phyloP scores from a whole-genome alignment of 2,888 invertebrate genomes.

The Nephrotoma appendiculata region DNA sequence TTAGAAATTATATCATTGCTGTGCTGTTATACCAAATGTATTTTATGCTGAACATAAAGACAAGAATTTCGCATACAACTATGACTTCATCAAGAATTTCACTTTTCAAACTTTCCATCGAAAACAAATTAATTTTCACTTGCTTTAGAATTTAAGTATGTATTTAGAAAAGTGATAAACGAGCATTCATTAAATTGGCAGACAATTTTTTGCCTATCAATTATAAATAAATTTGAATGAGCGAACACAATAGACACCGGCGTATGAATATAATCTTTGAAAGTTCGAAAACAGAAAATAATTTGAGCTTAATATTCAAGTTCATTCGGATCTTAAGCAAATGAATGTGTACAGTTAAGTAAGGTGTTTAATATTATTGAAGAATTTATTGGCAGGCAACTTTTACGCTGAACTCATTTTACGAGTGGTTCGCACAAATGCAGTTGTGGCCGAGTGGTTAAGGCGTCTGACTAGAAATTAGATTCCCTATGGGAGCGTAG shows the following conservation, averaged over 20 bases:
- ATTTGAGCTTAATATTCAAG: neutral
- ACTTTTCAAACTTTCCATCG: neutral
- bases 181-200: neutral
- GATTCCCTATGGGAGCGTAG: conserved; percentile 36
- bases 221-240: neutral
- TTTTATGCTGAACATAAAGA: no score
- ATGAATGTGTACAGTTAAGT: no score
- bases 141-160: neutral
- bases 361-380: no score
- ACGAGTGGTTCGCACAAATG: conserved; percentile 9
- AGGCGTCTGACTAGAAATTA: conserved; percentile 36
- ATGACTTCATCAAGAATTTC: neutral
- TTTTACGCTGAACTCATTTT: no score
- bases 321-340: neutral
- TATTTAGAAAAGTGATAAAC: neutral
- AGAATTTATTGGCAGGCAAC: no score
- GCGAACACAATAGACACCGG: neutral
- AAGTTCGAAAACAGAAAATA: no score
- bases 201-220: neutral
- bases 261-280: no score
- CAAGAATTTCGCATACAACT: no score
- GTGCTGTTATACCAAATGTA: no score
- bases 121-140: neutral
- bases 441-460: conserved; percentile 36
- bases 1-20: no score